Evolutionary conservation across 2,797 vertebrate genomes (phyloP), one percentile per base, ranked within the genome.

Genomic region (Pagetopsis macropterus): DNA sequence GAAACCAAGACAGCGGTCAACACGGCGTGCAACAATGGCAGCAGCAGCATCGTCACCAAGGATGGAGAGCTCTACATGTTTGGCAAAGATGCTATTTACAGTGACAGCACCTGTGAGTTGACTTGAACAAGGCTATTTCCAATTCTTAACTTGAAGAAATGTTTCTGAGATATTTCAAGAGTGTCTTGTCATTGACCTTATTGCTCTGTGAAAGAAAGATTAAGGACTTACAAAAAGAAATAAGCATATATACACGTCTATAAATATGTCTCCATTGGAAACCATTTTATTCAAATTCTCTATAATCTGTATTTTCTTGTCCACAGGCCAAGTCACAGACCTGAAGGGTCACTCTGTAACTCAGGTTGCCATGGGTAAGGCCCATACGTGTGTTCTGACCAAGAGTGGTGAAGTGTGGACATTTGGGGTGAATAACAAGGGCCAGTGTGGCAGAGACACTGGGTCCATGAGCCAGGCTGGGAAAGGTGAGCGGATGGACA

Each of bases 31-130:
- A 99, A 99, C 94, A 99, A 99, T 50, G 98, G 98, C 87, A 99
- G 98, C 92, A 99, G 98, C 93, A 99, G 97, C 82, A 96, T 99
- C 40, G 94, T 98, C 84, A 99, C 98, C 79, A 99, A 99, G 92
- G 98, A 99, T 52, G 98, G 98, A 78, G 98, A 99, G 84, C 96
- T 99, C 23, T 99, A 98, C 92, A 98, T 99, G 98, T 99, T 99
- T 91, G 98, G 98, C 77, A 99, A 99, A 94, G 98, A 99, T 91
- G 98, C 98, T 48, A 97, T 99, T 93, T 99, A 99, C 91, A 99
- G 97, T 78, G 98, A 99, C 89, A 96, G 95, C 90, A 96, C 97
- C 91, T 97, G 98, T 99, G 94, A 97, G 97, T 96, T 54, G 49
- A 65, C 55, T 49, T 19, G 15, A 41, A 27, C 14, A 33, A 10